Base-by-base conservation (phyloP, 2,888 invertebrate species). In the Marasmarcha lunaedactyla region DNA sequence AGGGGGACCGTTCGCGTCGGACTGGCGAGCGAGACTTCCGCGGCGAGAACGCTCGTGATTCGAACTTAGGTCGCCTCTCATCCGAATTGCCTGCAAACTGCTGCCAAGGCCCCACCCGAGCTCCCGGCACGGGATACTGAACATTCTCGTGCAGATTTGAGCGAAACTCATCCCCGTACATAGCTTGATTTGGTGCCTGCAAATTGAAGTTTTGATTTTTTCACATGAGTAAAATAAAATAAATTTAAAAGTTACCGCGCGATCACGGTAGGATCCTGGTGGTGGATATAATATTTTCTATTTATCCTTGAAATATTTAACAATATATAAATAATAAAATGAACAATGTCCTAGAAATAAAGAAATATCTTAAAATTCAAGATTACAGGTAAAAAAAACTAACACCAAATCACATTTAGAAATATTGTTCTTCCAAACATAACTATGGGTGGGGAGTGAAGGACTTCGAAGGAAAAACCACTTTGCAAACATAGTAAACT, bases 111-210 rank as follows among this genome's bases (percentile, higher is more conserved):
- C 39, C 27, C 54, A 54, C 1, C 51, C 55, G 9, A 42, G 46
- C 40, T 51, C 54, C 10, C 59, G 56, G 41, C 26, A 44, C 33
- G 4, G 63, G 45, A 36, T 69, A 73, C 43, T 59, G 62, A 14
- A 46, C 55, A 46, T 51, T 63, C 36, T 71, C 71, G 44, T 54
- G 59, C 30, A 45, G 39, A 45, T 52, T 64, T 35, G 63, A 59
- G 33, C 70, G 71, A 46, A 68, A 78, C 50, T 68, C 76, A 66
- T 69, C 71, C 63, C 76, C 57, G 67, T 76, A 79, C 59, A 67
- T 67, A 64, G 59, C 61, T 70, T 71, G 70, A 46, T 65, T 76
- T 59, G 66, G 54, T 51, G 71, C 77, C 81, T 81, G 79, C 52
- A 79, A 81, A 77, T 70, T 65, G 54, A 79, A 81, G 74, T 57